A percentile compares a stretch with the other conserved stretches of the same genome.
Conservation (phyloP, 1,140 invertebrate species). For the Agrilus planipennis region DNA sequence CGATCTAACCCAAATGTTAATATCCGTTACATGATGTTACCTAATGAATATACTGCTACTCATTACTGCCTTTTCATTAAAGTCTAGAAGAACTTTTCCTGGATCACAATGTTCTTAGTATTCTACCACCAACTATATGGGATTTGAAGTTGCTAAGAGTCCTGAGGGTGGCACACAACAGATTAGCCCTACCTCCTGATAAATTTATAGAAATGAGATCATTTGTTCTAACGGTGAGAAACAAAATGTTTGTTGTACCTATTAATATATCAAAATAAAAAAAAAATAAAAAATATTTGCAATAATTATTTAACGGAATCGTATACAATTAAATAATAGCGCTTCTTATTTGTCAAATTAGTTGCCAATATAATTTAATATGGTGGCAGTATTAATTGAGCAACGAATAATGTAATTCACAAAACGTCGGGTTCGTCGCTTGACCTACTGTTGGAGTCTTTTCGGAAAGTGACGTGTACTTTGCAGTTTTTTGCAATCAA, state of each 20-base stretch:
- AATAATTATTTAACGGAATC: too few species aligned
- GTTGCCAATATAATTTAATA: too few species aligned
- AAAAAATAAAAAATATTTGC: too few species aligned
- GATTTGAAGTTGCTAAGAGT: slow-evolving; percentile 43
- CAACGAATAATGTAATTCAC: too few species aligned
- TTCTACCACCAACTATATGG: slow-evolving; percentile 45
- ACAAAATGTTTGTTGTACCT: background rate
- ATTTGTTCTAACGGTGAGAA: slow-evolving; percentile 31
- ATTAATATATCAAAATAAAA: too few species aligned
- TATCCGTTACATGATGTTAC: background rate
- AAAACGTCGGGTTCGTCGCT: too few species aligned
- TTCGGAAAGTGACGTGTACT: too few species aligned
- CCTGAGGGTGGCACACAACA: slow-evolving; percentile 51
- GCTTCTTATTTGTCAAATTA: too few species aligned
- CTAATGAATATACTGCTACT: slow-evolving; percentile 1
- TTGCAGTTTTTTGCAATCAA: too few species aligned
- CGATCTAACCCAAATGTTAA: background rate
- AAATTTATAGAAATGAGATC: slow-evolving; percentile 41
- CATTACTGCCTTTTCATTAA: slow-evolving; percentile 33
- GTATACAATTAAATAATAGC: too few species aligned
- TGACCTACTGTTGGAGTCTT: too few species aligned
- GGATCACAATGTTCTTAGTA: slow-evolving; percentile 54
- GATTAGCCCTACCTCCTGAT: slow-evolving; percentile 36
- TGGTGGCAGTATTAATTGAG: too few species aligned
- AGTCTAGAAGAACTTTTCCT: slow-evolving; percentile 57